Evolutionary conservation across 2,888 invertebrate species (phyloP).

Genomic region (Ormyrus pomaceus): DNA sequence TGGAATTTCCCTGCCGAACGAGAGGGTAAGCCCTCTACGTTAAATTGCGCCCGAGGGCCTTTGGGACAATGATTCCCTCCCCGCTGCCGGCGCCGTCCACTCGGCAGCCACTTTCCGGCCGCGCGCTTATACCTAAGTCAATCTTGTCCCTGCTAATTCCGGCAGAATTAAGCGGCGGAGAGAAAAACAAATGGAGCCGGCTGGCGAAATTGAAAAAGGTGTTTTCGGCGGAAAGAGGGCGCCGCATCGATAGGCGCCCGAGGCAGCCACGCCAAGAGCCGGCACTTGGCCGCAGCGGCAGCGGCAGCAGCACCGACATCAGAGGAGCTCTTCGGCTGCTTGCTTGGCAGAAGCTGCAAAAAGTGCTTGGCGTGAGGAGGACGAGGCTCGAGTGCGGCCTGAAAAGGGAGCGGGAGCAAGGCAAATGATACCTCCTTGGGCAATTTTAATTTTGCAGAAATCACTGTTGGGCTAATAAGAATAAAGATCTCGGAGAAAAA

Average conservation of each 20-base stretch:
- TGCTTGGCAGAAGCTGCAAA: conserved; percentile 64
- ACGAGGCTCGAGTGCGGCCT: background rate
- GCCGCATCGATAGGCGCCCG: conserved; percentile 28
- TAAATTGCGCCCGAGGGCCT: conserved; percentile 63
- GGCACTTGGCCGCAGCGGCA: too few species aligned
- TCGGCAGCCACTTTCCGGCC: conserved; percentile 45
- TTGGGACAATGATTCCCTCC: conserved; percentile 55
- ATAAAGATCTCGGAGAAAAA: conserved; percentile 68
- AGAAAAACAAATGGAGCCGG: conserved; percentile 62
- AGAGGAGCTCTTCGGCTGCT: conserved; percentile 69
- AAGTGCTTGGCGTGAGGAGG: background rate
- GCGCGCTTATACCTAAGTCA: conserved; percentile 47
- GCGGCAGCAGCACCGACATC: conserved; percentile 62
- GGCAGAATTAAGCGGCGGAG: conserved; percentile 24
- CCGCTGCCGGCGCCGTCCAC: conserved; percentile 11
- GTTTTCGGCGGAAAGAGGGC: conserved; percentile 60
- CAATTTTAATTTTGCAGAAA: conserved; percentile 75
- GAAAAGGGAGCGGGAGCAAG: conserved; percentile 50
- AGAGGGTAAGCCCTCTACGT: conserved; percentile 55
- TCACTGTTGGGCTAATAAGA: conserved; percentile 74
- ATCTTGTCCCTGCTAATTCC: conserved; percentile 53
- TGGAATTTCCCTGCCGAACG: conserved; percentile 63
- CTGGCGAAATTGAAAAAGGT: conserved; percentile 70
- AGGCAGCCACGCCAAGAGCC: too few species aligned
- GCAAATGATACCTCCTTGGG: conserved; percentile 75